Base-by-base conservation (phyloP, 2,888 invertebrate species). In the Elmis aenea region DNA sequence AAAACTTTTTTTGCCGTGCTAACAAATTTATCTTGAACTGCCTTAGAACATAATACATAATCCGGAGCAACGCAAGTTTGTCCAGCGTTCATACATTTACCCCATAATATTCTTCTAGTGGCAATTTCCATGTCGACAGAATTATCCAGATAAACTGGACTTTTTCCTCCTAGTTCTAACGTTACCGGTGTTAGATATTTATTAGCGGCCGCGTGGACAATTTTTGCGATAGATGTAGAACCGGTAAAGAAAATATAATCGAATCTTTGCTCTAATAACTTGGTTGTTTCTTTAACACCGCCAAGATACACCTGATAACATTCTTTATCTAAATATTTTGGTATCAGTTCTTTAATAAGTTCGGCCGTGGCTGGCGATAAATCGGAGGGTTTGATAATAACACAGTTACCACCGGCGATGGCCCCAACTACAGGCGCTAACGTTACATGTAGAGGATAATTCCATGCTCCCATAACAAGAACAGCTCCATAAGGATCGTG, bases 171-270 rank as follows among this genome's bases (percentile, higher is more conserved):
- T 36, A 97, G 71, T 69, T 97, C 96, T 41, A 99, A 69, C 0
- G 94, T 94, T 27, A 88, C 86, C 1, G 97, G 96, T 0, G 96
- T 97, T 32, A 99, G 74, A 66, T 85, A 68, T 64, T 93, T 85
- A 46, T 90, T 88, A 1, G 96, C 93, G 0, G 96, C 93, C 33
- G 81, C 77, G 63, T 91, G 85, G 2, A 99, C 76, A 34, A 93
- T 84, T 69, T 81, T 85, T 15, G 93, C 97, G 9, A 96, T 86
- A 30, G 65, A 66, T 0, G 87, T 82, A 27, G 90, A 87, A 10
- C 91, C 97, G 0, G 97, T 99, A 68, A 85, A 94, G 72, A 97
- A 93, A 48, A 99, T 95, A 61, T 94, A 92, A 70, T 99, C 97
- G 64, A 94, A 97, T 60, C 79, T 81, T 61, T 94, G 79, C 54